Base-by-base conservation (phyloP, 2,888 invertebrate genomes). In the Scaptomyza tumidula region DNA sequence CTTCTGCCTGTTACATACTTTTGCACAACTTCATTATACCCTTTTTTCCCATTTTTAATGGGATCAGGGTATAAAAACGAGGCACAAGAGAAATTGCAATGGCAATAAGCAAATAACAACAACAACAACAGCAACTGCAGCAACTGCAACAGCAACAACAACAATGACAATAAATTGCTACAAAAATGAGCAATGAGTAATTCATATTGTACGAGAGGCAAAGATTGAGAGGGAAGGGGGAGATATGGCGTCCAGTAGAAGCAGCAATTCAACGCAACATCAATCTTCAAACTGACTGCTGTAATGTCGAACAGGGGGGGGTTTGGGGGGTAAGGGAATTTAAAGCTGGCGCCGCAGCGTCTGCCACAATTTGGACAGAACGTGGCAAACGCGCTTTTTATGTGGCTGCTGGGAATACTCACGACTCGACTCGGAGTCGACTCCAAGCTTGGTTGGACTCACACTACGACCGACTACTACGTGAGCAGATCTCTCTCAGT, bases 111-210 rank as follows among this genome's bases (percentile, higher is more conserved):
- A 37, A 50, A 50, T 19, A 49, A 19, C 33, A 45, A 53, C 62
- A 37, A 41, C 64, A 71, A 52, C 57, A 62, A 63, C 53, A 19
- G 19, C 27, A 49, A 45, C 11, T 13, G 24, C 29, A 14, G n/a
- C 53, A 45, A 19, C 50, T 48, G 29, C 46, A 60, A 35, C 50
- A 44, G 37, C 44, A 44, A 11, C 71, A 67, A 46, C 75, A 84
- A 77, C 63, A 78, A 75, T 73, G 78, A 77, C 82, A 87, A 80
- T 80, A 83, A 83, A 88, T 87, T 82, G 85, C 86, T 71, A 72
- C 69, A 88, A 86, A 86, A 86, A 86, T 86, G 86, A 88, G 85
- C 85, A 86, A 86, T 86, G 85, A 80, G 84, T 87, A 84, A 84
- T 84, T 84, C 87, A 86, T 84, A 84, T 81, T 81, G 82, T 80